A percentile compares a stretch with the other conserved stretches of the same genome.
Conservation (phyloP, 1,140 invertebrate species). For the Temnothorax nylanderi region DNA sequence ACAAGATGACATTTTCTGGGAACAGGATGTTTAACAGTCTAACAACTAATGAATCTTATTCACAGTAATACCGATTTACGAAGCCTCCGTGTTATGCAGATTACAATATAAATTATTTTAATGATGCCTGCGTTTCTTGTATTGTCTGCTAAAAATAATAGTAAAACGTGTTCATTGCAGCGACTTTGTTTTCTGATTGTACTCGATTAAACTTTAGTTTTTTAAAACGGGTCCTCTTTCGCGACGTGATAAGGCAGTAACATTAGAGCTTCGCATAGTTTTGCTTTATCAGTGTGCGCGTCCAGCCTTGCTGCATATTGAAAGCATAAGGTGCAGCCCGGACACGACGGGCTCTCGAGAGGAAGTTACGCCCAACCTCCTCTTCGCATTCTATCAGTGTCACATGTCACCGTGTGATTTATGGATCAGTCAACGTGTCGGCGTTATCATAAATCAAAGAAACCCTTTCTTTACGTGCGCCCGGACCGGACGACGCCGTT, state of each 20-base stretch:
- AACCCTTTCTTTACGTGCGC: slow-evolving; percentile 17
- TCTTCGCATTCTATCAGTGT: slow-evolving; percentile 46
- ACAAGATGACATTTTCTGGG: not conserved
- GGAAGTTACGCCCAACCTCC: slow-evolving; percentile 32
- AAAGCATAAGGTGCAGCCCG: slow-evolving; percentile 3
- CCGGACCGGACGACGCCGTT: slow-evolving; percentile 16
- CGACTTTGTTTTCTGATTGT: not conserved
- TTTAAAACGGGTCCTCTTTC: not conserved
- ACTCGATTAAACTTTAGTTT: not conserved
- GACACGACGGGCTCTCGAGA: slow-evolving; percentile 1
- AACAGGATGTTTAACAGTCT: not conserved
- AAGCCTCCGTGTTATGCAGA: not conserved
- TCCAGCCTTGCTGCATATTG: not conserved
- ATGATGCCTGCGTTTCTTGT: not conserved
- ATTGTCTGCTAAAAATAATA: not conserved
- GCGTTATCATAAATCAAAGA: slow-evolving; percentile 47
- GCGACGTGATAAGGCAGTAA: not conserved
- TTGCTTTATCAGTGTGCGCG: not conserved
- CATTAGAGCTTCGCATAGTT: slow-evolving; percentile 11
- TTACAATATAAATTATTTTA: not conserved
- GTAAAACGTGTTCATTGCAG: not conserved
- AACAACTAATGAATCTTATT: not conserved
- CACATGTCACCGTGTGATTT: slow-evolving; percentile 38
- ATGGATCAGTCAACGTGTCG: slow-evolving; percentile 44
- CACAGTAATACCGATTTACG: not conserved